Conservation (phyloP, 2,113 vertebrate species). For the Pionites leucogaster region DNA sequence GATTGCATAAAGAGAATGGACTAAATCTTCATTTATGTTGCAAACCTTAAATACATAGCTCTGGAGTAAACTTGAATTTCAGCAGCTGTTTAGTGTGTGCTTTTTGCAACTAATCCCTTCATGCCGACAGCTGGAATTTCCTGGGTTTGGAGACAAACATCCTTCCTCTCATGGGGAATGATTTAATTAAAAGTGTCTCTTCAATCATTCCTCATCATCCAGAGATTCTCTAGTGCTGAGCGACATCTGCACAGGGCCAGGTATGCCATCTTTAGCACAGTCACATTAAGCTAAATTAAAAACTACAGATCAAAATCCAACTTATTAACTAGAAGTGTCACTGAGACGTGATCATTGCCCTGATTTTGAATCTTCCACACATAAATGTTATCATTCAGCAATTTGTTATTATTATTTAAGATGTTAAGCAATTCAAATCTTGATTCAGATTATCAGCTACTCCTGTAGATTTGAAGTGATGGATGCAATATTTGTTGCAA, state of each 20-base stretch:
- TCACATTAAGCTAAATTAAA: not conserved
- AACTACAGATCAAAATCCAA: not conserved
- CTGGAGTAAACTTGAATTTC: not conserved
- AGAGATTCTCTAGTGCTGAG: not conserved
- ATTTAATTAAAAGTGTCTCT: not conserved
- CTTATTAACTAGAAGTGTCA: not conserved
- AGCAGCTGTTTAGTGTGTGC: not conserved
- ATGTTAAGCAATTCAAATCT: not conserved
- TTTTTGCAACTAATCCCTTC: not conserved
- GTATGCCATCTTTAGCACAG: not conserved
- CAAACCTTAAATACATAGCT: not conserved
- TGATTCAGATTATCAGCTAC: not conserved
- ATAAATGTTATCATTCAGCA: not conserved
- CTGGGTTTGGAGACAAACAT: not conserved
- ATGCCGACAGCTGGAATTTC: not conserved
- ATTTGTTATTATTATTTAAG: not conserved
- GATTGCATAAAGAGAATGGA: not conserved
- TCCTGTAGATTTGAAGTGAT: not conserved
- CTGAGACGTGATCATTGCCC: not conserved
- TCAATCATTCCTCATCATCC: not conserved
- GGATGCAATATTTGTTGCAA: accelerated
- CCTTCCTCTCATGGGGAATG: not conserved
- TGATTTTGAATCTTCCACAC: not conserved
- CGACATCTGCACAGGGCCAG: not conserved
- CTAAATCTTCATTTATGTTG: not conserved